Evolutionary conservation across 2,888 invertebrate species (phyloP).

Genomic region (Mesorhabditis sp.): DNA sequence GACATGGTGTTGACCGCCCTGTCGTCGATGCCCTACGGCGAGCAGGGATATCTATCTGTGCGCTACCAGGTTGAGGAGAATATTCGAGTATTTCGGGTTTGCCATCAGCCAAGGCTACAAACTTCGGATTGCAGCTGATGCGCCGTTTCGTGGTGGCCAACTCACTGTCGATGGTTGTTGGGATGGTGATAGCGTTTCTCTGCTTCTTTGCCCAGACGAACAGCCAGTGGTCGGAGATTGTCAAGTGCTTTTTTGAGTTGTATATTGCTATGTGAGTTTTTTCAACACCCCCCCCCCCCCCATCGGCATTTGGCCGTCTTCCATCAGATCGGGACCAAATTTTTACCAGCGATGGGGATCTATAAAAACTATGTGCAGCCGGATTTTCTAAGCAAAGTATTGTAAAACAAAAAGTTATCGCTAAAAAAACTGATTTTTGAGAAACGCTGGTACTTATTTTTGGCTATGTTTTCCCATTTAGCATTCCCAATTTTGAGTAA

Average conservation of each 20-base stretch:
- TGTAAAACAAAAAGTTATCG: too few species aligned
- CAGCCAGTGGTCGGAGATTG: background rate
- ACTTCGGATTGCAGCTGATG: background rate
- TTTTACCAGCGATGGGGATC: too few species aligned
- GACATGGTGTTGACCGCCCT: background rate
- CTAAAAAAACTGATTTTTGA: too few species aligned
- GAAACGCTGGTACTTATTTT: too few species aligned
- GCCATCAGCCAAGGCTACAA: background rate
- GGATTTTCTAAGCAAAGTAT: too few species aligned
- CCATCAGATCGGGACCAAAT: too few species aligned
- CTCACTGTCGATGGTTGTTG: background rate
- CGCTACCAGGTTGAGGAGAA: background rate
- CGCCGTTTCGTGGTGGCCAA: background rate
- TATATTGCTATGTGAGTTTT: constrained; percentile 2
- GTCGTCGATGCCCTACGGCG: background rate
- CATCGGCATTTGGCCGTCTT: too few species aligned
- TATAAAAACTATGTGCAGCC: too few species aligned
- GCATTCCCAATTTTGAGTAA: too few species aligned
- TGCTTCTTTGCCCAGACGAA: background rate
- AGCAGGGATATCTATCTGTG: constrained; percentile 1
- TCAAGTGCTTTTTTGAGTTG: background rate
- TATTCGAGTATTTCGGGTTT: background rate
- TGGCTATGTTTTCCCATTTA: too few species aligned
- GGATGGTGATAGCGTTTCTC: background rate
- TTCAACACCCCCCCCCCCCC: too few species aligned